phyloP scores from a whole-genome alignment of 2,888 invertebrate species.

The Cerceris rybyensis region DNA sequence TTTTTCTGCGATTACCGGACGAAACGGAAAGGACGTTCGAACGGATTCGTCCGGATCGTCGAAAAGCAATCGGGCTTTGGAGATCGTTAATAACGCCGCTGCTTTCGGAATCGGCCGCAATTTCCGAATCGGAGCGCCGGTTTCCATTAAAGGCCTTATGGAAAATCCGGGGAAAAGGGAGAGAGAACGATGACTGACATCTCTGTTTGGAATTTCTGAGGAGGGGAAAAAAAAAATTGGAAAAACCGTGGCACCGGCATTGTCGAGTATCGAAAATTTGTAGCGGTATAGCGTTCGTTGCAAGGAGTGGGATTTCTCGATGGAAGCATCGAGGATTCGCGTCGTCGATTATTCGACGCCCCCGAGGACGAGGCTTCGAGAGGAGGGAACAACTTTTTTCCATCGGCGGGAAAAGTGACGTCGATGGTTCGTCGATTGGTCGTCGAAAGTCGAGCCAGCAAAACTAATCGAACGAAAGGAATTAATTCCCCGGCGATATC shows the following conservation, averaged over 20 bases:
- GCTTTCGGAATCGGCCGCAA: constrained; percentile 53
- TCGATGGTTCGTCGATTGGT: neutral
- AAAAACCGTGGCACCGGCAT: neutral
- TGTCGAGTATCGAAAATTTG: neutral
- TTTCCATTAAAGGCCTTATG: neutral
- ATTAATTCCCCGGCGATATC: neutral
- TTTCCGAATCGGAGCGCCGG: constrained; percentile 38
- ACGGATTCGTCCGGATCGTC: constrained; percentile 25
- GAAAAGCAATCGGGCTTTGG: constrained; percentile 72
- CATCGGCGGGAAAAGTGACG: constrained; percentile 3
- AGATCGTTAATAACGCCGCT: constrained; percentile 74
- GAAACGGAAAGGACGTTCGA: neutral
- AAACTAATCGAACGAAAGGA: constrained; percentile 9
- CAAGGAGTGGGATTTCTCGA: too few species aligned
- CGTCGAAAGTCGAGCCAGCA: neutral
- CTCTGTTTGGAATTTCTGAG: neutral
- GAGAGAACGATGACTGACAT: neutral
- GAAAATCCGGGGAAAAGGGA: neutral
- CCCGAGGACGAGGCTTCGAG: neutral
- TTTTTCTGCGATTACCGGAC: constrained; percentile 69
- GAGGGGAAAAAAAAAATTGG: neutral
- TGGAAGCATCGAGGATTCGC: too few species aligned
- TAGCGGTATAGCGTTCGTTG: neutral
- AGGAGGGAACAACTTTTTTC: neutral
- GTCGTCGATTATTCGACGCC: too few species aligned